Evolutionary conservation across 2,888 invertebrate genomes (phyloP).

Genomic region (Epinotia demarniana): DNA sequence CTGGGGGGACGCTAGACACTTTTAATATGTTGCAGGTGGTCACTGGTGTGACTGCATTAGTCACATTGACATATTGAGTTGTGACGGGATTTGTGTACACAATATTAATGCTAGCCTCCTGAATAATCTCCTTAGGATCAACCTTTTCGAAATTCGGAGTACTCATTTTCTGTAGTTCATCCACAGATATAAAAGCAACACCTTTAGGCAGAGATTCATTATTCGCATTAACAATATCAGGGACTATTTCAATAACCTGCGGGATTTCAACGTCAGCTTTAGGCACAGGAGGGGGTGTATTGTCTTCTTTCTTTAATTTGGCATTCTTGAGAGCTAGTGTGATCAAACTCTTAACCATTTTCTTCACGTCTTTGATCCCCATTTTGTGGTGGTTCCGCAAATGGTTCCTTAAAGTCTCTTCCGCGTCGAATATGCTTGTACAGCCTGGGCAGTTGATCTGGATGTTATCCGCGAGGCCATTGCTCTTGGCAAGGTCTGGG

Average conservation of each 20-base stretch:
- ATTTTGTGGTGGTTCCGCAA: conserved; percentile 88
- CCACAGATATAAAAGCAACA: conserved; percentile 76
- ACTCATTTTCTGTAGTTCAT: conserved; percentile 79
- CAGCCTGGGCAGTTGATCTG: conserved; percentile 88
- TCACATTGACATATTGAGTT: conserved; percentile 71
- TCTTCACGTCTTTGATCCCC: conserved; percentile 84
- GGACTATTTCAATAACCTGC: conserved; percentile 78
- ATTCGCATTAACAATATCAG: conserved; percentile 65
- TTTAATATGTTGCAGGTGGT: conserved; percentile 67
- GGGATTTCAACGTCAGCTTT: conserved; percentile 73
- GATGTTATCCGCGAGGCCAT: conserved; percentile 81
- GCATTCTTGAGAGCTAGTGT: conserved; percentile 77
- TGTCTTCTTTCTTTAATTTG: conserved; percentile 73
- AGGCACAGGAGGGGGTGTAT: conserved; percentile 49
- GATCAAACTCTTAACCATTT: conserved; percentile 84
- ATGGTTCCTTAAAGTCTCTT: conserved; percentile 86
- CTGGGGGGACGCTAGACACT: conserved; percentile 73
- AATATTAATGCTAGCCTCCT: conserved; percentile 80
- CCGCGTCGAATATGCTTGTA: conserved; percentile 86
- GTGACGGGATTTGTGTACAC: conserved; percentile 75
- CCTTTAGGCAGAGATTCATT: conserved; percentile 71
- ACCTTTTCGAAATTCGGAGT: conserved; percentile 78
- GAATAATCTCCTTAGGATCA: conserved; percentile 80
- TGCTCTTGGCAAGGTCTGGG: conserved; percentile 78
- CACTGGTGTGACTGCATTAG: conserved; percentile 59